phyloP scores from a whole-genome alignment of 1,140 invertebrate genomes.

The Drosophila sechellia region DNA sequence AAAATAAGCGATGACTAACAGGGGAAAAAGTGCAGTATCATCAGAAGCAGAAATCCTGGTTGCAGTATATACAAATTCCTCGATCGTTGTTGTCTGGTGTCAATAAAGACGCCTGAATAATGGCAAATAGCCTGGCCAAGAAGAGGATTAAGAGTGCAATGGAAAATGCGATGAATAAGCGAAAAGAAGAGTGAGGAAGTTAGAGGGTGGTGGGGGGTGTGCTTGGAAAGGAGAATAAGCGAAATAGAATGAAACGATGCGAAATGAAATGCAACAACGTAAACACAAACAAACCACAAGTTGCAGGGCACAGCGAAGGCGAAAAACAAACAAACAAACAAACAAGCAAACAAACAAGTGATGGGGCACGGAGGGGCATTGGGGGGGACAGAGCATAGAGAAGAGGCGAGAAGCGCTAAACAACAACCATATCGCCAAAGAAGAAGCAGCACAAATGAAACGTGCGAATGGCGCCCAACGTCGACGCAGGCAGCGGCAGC shows the following conservation, averaged over 20 bases:
- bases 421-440: conserved; percentile 17
- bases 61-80: neutral
- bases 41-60: neutral
- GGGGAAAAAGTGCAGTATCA: no score
- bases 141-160: conserved; percentile 21
- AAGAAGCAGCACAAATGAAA: conserved; percentile 44
- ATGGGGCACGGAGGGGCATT: conserved; percentile 2
- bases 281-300: conserved; percentile 46
- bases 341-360: conserved; percentile 52
- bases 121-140: conserved; percentile 37
- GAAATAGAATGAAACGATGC: conserved; percentile 53
- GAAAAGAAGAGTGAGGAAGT: neutral
- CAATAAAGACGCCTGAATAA: conserved; percentile 57
- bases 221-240: neutral
- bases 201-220: no score
- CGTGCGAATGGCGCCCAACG: conserved; percentile 75
- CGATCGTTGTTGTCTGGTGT: conserved; percentile 15
- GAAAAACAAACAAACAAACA: conserved; percentile 65
- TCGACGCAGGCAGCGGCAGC: conserved; percentile 13
- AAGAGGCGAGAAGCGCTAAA: conserved; percentile 28
- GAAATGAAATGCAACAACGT: conserved; percentile 37
- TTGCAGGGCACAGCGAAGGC: conserved; percentile 47
- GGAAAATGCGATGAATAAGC: conserved; percentile 33
- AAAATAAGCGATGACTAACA: neutral
- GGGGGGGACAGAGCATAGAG: neutral